phyloP scores from a whole-genome alignment of 2,113 vertebrate species.

The Alces alces region DNA sequence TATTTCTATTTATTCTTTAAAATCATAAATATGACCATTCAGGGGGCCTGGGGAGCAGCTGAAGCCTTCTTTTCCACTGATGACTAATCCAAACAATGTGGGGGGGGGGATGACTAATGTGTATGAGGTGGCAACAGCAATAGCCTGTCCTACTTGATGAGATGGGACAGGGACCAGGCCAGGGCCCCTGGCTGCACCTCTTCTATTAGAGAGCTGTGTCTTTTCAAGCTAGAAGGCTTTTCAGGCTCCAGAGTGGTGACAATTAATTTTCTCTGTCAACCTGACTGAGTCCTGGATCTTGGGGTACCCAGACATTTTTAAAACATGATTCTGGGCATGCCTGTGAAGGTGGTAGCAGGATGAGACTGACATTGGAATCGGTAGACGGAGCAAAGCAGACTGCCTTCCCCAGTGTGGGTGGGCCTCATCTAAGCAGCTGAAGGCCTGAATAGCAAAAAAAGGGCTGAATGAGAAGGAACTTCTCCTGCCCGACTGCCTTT shows the following conservation, averaged over 20 bases:
- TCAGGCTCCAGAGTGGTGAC: not conserved
- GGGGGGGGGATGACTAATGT: not conserved
- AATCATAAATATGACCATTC: not conserved
- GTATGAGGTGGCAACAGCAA: fast-evolving
- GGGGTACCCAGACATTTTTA: not conserved
- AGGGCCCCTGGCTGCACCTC: not conserved
- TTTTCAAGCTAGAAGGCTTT: not conserved
- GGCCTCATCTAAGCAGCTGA: not conserved
- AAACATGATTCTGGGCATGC: not conserved
- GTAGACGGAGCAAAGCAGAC: not conserved
- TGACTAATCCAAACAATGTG: not conserved
- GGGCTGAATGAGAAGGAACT: not conserved
- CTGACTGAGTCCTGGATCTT: not conserved
- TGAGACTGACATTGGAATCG: not conserved
- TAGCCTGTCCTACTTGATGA: not conserved
- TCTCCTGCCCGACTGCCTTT: not conserved
- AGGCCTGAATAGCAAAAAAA: not conserved
- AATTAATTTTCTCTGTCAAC: not conserved
- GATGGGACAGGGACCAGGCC: not conserved
- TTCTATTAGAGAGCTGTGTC: not conserved
- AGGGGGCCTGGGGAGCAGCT: not conserved
- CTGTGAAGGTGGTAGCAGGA: not conserved
- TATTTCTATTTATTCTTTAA: not conserved
- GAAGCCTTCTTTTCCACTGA: not conserved
- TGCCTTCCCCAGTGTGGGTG: not conserved